Percentiles rank a stretch among this genome's conserved stretches.
Conservation (phyloP, 2,113 vertebrate genomes). For the Tupaia chinensis region DNA sequence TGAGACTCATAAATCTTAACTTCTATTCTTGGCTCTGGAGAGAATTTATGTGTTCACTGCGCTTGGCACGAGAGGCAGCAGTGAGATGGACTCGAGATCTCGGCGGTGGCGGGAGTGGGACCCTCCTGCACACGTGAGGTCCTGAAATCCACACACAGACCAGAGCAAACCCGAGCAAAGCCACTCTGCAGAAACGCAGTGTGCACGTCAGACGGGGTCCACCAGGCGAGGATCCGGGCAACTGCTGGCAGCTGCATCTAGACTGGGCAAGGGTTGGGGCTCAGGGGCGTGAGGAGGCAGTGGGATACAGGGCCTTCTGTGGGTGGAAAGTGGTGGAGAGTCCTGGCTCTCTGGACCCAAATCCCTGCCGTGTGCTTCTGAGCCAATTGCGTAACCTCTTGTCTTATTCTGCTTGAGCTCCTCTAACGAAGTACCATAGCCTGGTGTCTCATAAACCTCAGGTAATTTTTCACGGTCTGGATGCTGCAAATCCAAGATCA, state of each 20-base stretch:
- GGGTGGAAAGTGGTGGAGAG: not conserved
- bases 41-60: not conserved
- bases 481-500: not conserved
- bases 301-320: accelerated
- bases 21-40: slow-evolving; percentile 61
- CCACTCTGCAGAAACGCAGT: not conserved
- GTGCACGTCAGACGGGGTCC: not conserved
- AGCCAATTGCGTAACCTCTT: not conserved
- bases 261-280: not conserved
- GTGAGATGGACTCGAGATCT: not conserved
- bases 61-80: not conserved
- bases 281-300: too few species aligned
- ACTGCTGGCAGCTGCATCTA: not conserved
- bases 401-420: not conserved
- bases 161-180: not conserved
- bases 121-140: too few species aligned
- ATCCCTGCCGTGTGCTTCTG: not conserved
- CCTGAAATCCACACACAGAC: not conserved
- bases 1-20: slow-evolving; percentile 48
- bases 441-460: not conserved
- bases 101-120: not conserved
- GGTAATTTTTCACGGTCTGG: not conserved
- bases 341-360: not conserved
- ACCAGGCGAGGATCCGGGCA: too few species aligned
- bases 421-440: not conserved